Conservation (phyloP, 2,797 vertebrate genomes). For the Enteromius mattozi region DNA sequence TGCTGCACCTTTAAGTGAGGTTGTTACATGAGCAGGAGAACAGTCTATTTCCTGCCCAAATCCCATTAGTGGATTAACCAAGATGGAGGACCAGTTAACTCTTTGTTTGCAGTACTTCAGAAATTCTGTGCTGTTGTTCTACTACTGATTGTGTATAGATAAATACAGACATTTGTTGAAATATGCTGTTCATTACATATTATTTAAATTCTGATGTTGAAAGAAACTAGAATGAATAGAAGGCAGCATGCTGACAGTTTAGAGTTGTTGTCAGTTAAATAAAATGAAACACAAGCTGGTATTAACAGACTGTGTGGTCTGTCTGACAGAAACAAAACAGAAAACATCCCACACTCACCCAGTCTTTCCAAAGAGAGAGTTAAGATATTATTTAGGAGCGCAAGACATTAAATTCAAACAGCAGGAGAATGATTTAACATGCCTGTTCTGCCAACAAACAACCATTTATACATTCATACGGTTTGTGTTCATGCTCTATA, state of each 20-base stretch:
- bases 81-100: slow-evolving; percentile 68
- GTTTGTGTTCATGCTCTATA: slow-evolving; percentile 1
- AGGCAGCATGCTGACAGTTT: not conserved
- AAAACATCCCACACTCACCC: slow-evolving; percentile 11
- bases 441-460: not conserved
- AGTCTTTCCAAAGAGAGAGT: not conserved
- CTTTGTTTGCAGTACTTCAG: slow-evolving; percentile 34
- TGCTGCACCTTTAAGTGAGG: slow-evolving; percentile 65
- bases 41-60: slow-evolving; percentile 77
- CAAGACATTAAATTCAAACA: not conserved
- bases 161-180: not conserved
- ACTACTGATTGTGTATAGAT: not conserved
- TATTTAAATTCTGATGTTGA: not conserved
- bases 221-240: not conserved
- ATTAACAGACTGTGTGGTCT: slow-evolving; percentile 24
- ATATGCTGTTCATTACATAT: not conserved
- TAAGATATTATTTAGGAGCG: not conserved
- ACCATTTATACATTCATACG: slow-evolving; percentile 15
- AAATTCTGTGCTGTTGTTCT: not conserved
- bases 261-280: not conserved
- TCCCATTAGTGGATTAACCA: slow-evolving; percentile 82
- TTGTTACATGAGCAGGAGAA: slow-evolving; percentile 66
- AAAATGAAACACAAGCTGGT: slow-evolving; percentile 7
- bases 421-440: slow-evolving; percentile 2
- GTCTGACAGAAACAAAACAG: slow-evolving; percentile 7